phyloP scores from a whole-genome alignment of 2,113 vertebrate species.

The Rhinoptilus africanus region DNA sequence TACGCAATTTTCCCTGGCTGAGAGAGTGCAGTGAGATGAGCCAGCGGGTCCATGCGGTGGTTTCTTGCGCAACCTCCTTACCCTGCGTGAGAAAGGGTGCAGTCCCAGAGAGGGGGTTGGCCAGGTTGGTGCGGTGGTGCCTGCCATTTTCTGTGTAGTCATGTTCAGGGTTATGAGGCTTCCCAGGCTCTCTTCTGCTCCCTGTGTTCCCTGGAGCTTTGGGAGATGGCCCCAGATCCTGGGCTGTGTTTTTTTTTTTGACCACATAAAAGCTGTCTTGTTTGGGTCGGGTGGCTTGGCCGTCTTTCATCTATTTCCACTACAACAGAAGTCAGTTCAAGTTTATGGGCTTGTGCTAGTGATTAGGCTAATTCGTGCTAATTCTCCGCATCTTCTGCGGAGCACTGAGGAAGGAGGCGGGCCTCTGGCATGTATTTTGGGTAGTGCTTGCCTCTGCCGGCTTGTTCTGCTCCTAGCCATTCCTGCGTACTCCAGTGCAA shows the following conservation, averaged over 20 bases:
- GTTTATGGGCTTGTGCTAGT: neutral
- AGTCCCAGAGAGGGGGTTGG: neutral
- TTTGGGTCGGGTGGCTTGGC: neutral
- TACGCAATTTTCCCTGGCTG: rapidly evolving
- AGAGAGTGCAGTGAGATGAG: neutral
- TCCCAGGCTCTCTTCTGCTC: neutral
- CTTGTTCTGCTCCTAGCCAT: neutral
- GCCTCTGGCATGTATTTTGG: neutral
- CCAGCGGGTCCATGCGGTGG: neutral
- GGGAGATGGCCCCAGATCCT: neutral
- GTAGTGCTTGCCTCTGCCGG: neutral
- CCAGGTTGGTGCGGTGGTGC: neutral
- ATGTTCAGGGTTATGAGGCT: neutral
- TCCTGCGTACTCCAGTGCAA: neutral
- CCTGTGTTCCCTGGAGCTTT: neutral
- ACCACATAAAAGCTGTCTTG: neutral
- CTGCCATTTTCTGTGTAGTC: neutral
- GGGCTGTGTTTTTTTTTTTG: neutral
- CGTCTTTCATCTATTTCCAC: neutral
- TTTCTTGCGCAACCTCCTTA: neutral
- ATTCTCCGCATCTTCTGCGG: neutral
- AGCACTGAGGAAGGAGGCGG: neutral
- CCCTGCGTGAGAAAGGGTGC: neutral
- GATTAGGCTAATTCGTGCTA: rapidly evolving
- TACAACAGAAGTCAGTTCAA: neutral